Conservation (phyloP, 2,113 vertebrate species). For the Datnioides undecimradiatus region DNA sequence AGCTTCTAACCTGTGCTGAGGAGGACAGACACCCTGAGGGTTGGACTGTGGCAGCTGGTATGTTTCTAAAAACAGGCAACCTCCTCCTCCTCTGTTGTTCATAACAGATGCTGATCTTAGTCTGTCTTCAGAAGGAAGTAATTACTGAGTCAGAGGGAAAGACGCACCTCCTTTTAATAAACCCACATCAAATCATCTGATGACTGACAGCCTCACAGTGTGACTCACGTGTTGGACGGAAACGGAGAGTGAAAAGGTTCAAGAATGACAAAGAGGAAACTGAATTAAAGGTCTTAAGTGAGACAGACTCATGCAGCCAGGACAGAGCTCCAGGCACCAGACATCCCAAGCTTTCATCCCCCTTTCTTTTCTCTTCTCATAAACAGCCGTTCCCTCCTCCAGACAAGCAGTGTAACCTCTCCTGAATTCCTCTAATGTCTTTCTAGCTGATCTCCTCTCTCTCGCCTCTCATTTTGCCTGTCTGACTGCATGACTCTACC, state of each 20-base stretch:
- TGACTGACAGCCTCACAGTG: slow-evolving; percentile 66
- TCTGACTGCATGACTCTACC: slow-evolving; percentile 38
- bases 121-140: slow-evolving; percentile 74
- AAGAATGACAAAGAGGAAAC: slow-evolving; percentile 18
- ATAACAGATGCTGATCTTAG: slow-evolving; percentile 75
- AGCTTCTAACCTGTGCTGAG: slow-evolving; percentile 74
- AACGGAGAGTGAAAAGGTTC: slow-evolving; percentile 52
- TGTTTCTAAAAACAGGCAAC: slow-evolving; percentile 79
- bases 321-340: slow-evolving; percentile 34
- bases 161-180: slow-evolving; percentile 75
- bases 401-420: not conserved
- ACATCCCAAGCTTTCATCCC: slow-evolving; percentile 36
- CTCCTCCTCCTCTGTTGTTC: slow-evolving; percentile 54
- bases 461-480: slow-evolving; percentile 13
- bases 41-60: slow-evolving; percentile 66
- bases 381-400: slow-evolving; percentile 46
- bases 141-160: slow-evolving; percentile 78
- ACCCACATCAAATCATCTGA: slow-evolving; percentile 67
- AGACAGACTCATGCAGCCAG: slow-evolving; percentile 28
- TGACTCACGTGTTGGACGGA: slow-evolving; percentile 68
- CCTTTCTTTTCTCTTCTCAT: slow-evolving; percentile 35
- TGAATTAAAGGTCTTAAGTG: slow-evolving; percentile 43
- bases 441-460: slow-evolving; percentile 16
- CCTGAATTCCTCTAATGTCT: not conserved
- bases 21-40: slow-evolving; percentile 70